These are phyloP conservation scores for Scalopus aquaticus DNA, from an alignment of 2,113 vertebrate species.

Conservation along the genomic window DNA sequence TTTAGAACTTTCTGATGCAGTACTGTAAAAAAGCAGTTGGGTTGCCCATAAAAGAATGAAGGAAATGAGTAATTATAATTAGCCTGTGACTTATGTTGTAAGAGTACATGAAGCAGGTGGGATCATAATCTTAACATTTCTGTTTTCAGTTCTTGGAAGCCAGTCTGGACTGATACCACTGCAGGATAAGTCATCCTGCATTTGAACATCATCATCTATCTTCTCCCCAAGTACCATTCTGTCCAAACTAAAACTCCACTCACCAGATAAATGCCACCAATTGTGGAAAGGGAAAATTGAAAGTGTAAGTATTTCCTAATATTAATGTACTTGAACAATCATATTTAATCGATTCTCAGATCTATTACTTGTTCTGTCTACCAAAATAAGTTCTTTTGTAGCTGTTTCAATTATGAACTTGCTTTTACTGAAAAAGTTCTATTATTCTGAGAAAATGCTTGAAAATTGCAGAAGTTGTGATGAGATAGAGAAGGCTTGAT, in stretches of 20 bases:
- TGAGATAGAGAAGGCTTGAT: background rate
- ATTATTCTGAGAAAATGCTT: slow-evolving; percentile 27
- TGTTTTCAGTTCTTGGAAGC: background rate
- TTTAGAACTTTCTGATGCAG: background rate
- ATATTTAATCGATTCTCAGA: background rate
- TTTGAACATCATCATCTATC: background rate
- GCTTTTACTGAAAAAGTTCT: background rate
- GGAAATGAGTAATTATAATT: background rate
- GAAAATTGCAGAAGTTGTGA: background rate
- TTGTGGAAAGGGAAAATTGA: background rate
- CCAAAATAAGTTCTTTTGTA: background rate
- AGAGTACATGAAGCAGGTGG: background rate
- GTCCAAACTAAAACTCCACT: background rate
- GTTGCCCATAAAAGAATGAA: background rate
- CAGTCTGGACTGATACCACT: background rate
- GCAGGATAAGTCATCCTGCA: background rate
- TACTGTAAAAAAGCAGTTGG: background rate
- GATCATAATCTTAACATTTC: background rate
- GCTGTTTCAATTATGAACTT: background rate
- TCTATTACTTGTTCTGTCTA: background rate
- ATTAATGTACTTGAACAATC: background rate
- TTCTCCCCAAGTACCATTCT: background rate
- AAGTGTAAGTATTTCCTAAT: background rate
- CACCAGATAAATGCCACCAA: background rate
- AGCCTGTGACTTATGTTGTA: background rate